These are phyloP conservation scores for Petrolisthes manimaculis DNA, from an alignment of 2,888 invertebrate species.

Conservation along the genomic window DNA sequence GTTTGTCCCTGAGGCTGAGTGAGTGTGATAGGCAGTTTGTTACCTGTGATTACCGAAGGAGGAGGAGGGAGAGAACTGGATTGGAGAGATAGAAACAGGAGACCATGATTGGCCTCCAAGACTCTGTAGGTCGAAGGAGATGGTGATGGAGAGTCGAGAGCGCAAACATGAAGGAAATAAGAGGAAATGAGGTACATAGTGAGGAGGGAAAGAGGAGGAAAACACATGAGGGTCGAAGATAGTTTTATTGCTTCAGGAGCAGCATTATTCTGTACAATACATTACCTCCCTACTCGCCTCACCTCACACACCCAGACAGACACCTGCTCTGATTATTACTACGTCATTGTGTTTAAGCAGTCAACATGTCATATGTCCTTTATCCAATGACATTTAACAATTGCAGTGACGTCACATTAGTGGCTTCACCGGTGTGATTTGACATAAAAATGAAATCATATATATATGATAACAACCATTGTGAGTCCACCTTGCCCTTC, in stretches of 20 bases:
- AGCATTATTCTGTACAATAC: slow-evolving; percentile 17
- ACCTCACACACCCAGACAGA: not conserved
- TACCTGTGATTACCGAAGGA: too few species aligned
- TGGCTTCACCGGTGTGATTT: too few species aligned
- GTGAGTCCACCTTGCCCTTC: too few species aligned
- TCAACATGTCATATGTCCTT: not conserved
- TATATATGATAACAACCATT: too few species aligned
- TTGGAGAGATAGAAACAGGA: too few species aligned
- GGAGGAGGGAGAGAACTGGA: too few species aligned
- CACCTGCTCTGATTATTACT: not conserved
- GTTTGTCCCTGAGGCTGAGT: too few species aligned
- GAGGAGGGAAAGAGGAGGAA: not conserved
- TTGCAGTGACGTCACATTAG: not conserved
- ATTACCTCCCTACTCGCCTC: not conserved
- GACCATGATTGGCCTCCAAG: not conserved
- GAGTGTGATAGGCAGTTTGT: too few species aligned
- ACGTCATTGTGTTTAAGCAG: not conserved
- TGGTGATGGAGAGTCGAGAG: not conserved
- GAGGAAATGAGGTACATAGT: not conserved
- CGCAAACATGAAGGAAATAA: not conserved
- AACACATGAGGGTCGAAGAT: not conserved
- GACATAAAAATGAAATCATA: too few species aligned
- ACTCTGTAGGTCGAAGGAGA: not conserved
- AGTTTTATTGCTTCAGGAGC: slow-evolving; percentile 2
- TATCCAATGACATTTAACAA: not conserved